Conservation (phyloP, 1,140 invertebrate species). For the Musca domestica region DNA sequence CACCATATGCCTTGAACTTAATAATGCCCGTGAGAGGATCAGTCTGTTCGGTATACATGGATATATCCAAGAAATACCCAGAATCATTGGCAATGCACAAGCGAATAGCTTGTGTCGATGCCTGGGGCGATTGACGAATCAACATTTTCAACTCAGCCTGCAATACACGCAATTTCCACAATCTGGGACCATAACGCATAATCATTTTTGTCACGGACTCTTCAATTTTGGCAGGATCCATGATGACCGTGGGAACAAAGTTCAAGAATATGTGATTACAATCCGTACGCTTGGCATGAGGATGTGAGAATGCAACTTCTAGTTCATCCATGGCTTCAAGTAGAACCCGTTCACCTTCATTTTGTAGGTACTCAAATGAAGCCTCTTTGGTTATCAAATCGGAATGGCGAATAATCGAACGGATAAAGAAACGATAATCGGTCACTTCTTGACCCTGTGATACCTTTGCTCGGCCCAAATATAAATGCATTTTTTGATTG, state of each 20-base stretch:
- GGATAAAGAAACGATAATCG: slow-evolving; percentile 96
- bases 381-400: slow-evolving; percentile 98
- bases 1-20: slow-evolving; percentile 81
- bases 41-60: slow-evolving; percentile 88
- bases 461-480: slow-evolving; percentile 92
- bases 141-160: slow-evolving; percentile 79
- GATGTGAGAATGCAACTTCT: slow-evolving; percentile 96
- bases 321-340: slow-evolving; percentile 98
- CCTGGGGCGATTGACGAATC: slow-evolving; percentile 71
- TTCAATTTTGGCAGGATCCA: slow-evolving; percentile 94
- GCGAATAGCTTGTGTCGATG: slow-evolving; percentile 83
- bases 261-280: slow-evolving; percentile 99
- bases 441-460: slow-evolving; percentile 93
- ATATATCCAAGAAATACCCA: slow-evolving; percentile 93
- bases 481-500: slow-evolving; percentile 98
- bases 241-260: slow-evolving; percentile 96
- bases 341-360: slow-evolving; percentile 94
- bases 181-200: slow-evolving; percentile 86
- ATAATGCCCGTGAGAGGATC: slow-evolving; percentile 85
- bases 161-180: slow-evolving; percentile 95
- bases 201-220: slow-evolving; percentile 96
- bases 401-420: slow-evolving; percentile 95
- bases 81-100: slow-evolving; percentile 94
- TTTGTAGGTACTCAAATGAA: slow-evolving; percentile 96
- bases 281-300: slow-evolving; percentile 86